phyloP scores from a whole-genome alignment of 1,140 invertebrate genomes.

The Danaus melanippus region DNA sequence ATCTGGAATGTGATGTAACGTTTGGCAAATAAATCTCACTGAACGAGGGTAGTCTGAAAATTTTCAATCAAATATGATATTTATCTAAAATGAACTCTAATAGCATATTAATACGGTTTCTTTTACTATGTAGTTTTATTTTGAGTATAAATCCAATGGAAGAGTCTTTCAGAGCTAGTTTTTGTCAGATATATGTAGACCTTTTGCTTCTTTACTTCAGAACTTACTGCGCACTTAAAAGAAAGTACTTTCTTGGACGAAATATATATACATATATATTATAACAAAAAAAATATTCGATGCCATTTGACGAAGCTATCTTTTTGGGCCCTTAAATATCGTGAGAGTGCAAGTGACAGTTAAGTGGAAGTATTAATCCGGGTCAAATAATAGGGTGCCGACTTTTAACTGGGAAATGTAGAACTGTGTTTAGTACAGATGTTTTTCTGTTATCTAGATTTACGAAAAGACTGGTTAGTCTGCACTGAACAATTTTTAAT shows the following conservation, averaged over 20 bases:
- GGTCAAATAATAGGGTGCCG: constrained; percentile 13
- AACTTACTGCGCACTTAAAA: too few relatives aligned
- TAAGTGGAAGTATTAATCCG: constrained; percentile 28
- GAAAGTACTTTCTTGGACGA: too few relatives aligned
- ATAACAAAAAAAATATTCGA: too few relatives aligned
- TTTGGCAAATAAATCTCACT: constrained; percentile 40
- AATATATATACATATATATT: too few relatives aligned
- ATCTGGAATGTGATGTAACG: constrained; percentile 48
- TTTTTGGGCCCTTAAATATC: constrained; percentile 1
- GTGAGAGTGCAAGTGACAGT: constrained; percentile 25
- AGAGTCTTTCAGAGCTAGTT: background rate
- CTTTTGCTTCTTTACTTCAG: too few relatives aligned
- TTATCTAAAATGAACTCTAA: constrained; percentile 9
- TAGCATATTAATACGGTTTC: background rate
- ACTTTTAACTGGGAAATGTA: too few relatives aligned
- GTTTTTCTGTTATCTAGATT: too few relatives aligned
- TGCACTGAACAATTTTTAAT: too few relatives aligned
- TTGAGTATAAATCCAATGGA: constrained; percentile 3
- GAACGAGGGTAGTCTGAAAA: constrained; percentile 28
- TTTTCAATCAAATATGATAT: constrained; percentile 14
- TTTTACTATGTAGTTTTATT: background rate
- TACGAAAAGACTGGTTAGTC: too few relatives aligned
- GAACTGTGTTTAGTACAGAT: too few relatives aligned
- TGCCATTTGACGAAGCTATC: too few relatives aligned
- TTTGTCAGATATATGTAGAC: too few relatives aligned